phyloP scores from a whole-genome alignment of 2,113 vertebrate genomes.

The Poicephalus gulielmi region DNA sequence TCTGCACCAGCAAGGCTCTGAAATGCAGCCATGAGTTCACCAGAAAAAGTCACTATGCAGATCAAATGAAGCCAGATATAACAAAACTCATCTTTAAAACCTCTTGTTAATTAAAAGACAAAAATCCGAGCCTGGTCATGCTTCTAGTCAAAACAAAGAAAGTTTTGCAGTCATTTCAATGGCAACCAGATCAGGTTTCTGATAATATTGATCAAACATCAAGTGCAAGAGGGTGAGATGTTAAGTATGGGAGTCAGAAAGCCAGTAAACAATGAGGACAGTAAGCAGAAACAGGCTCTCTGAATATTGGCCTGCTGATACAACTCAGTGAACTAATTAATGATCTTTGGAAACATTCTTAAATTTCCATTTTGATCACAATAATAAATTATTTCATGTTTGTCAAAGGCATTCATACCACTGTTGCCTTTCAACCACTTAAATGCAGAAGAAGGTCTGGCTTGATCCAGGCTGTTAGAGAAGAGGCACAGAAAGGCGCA shows the following conservation, averaged over 20 bases:
- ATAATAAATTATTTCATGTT: background rate
- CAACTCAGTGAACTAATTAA: background rate
- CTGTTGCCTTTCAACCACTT: accelerated
- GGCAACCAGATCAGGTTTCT: background rate
- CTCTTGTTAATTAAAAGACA: constrained; percentile 26
- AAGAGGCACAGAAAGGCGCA: background rate
- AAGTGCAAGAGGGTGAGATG: background rate
- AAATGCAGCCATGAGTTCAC: background rate
- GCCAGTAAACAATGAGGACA: background rate
- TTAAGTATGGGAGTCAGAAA: background rate
- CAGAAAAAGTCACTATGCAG: background rate
- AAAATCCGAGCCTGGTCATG: background rate
- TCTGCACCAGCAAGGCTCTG: accelerated
- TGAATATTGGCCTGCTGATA: background rate
- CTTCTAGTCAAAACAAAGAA: background rate
- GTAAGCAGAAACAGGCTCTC: background rate
- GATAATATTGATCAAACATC: background rate
- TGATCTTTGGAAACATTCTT: background rate
- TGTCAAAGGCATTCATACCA: background rate
- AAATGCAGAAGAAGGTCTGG: background rate
- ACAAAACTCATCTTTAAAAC: constrained; percentile 1
- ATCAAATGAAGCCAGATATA: constrained; percentile 7
- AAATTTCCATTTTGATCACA: background rate
- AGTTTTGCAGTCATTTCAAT: constrained; percentile 3
- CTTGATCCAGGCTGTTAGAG: background rate